Evolutionary conservation across 1,140 invertebrate species (phyloP).

Genomic region (Lordiphosa mommai): DNA sequence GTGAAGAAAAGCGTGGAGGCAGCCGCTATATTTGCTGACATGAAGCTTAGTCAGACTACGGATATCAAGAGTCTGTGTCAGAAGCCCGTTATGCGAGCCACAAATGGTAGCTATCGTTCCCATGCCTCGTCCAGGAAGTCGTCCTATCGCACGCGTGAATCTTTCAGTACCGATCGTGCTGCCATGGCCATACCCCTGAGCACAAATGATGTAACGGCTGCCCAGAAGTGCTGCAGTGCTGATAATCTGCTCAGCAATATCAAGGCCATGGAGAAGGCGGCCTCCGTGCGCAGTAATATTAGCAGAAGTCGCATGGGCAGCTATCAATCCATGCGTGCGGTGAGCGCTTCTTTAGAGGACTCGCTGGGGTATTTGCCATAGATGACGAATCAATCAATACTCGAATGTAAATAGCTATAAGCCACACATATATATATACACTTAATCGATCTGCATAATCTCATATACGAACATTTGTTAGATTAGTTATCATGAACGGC

Average conservation of each 20-base stretch:
- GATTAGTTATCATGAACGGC: constrained; percentile 15
- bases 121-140: constrained; percentile 46
- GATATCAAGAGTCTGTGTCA: constrained; percentile 74
- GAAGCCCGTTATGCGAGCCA: constrained; percentile 13
- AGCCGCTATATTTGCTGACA: constrained; percentile 89
- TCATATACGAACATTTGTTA: constrained; percentile 7
- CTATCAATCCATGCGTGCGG: constrained; percentile 75
- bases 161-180: constrained; percentile 55
- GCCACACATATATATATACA: constrained; percentile 15
- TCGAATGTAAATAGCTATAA: constrained; percentile 23
- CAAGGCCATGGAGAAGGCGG: constrained; percentile 63
- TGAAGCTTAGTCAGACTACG: constrained; percentile 80
- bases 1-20: constrained; percentile 94
- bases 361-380: constrained; percentile 80
- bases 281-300: constrained; percentile 53
- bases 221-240: constrained; percentile 54
- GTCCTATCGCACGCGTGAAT: constrained; percentile 54
- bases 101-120: constrained; percentile 48
- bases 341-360: constrained; percentile 78
- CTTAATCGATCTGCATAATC: constrained; percentile 8
- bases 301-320: constrained; percentile 59
- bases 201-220: constrained; percentile 27
- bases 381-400: constrained; percentile 30
- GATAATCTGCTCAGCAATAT: constrained; percentile 71
- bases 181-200: constrained; percentile 13